Base-by-base conservation (phyloP, 64 coral and sea anemone genomes). In the Montipora capricornis region DNA sequence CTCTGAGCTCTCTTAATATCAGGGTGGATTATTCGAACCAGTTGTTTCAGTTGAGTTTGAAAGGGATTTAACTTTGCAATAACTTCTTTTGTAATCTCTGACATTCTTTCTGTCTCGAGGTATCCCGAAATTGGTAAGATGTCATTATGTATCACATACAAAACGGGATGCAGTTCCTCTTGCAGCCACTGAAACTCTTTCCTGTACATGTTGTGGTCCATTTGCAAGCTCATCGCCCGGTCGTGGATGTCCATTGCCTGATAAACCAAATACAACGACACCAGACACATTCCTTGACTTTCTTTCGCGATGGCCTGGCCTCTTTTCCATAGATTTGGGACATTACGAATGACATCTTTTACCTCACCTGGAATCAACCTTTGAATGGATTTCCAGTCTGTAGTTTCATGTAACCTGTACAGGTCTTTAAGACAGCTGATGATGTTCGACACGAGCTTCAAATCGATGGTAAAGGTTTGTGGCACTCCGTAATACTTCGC, bases 131-230 rank as follows among this genome's bases (percentile, higher is more conserved):
- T 3, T 48, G 82, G 82, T 9, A 70, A 37, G 6, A 86, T 29
- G 19, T 71, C 62, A 2, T 70, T 71, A 17, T 86, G 44, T 86
- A 86, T 86, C 6, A 71, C 19, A 19, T 86, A 8, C 22, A 68
- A 49, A 8, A 71, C 44, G 2, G 7, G 8, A 0, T 51, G 5
- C 5, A 86, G 44, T 22, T 86, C 64, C 62, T 49, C 24, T 47
- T 73, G 37, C 62, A 86, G 19, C 66, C 19, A 20, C 10, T 84
- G 16, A 19, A 84, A 70, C 82, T 84, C 82, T 70, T 84, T 9
- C 5, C 45, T 62, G 47, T 84, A 49, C 44, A 49, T 48, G 17
- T 68, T 46, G 82, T 49, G 45, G 37, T 84, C 82, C 14, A 70
- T 48, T 44, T 71, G 16, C 62, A 86, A 71, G 15, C 4, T 48